Evolutionary conservation across 1,140 invertebrate genomes (phyloP).

Genomic region (Drosophila kanapiae): DNA sequence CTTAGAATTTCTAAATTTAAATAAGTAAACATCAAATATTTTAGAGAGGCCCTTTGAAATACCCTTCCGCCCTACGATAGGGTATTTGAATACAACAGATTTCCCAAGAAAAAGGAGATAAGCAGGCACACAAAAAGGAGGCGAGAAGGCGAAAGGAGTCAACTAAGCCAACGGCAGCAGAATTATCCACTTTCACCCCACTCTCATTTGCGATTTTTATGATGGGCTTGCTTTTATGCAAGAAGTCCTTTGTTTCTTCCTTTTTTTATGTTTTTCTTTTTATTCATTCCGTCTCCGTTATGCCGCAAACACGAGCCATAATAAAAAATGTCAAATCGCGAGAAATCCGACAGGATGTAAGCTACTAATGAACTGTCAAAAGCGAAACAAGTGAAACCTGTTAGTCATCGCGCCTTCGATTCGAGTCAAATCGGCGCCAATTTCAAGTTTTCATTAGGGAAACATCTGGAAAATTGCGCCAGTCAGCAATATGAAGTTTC

Average conservation of each 20-base stretch:
- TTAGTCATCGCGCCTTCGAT: conserved; percentile 37
- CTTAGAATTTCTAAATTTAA: background rate
- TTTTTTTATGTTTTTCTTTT: background rate
- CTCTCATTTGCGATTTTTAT: conserved; percentile 39
- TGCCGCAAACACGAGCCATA: conserved; percentile 35
- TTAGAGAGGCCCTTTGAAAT: background rate
- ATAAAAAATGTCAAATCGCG: conserved; percentile 71
- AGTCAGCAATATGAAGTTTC: conserved; percentile 5
- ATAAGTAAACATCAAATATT: background rate
- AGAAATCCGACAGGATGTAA: conserved; percentile 71
- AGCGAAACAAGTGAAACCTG: conserved; percentile 3
- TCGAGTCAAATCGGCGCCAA: conserved; percentile 16
- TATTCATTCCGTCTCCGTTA: conserved; percentile 15
- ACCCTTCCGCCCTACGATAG: background rate
- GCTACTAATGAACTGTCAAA: conserved; percentile 72
- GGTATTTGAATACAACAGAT: background rate
- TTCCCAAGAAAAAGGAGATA: conserved; percentile 16
- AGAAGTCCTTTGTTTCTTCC: conserved; percentile 10
- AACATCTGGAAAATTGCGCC: background rate
- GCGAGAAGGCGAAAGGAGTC: conserved; percentile 4
- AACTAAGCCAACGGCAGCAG: conserved; percentile 4
- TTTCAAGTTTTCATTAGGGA: conserved; percentile 34
- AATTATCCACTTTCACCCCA: conserved; percentile 5
- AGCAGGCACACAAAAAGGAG: conserved; percentile 9
- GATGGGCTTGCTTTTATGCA: conserved; percentile 21